Conservation (phyloP, 2,888 invertebrate genomes). For the Dermolepida albohirtum region DNA sequence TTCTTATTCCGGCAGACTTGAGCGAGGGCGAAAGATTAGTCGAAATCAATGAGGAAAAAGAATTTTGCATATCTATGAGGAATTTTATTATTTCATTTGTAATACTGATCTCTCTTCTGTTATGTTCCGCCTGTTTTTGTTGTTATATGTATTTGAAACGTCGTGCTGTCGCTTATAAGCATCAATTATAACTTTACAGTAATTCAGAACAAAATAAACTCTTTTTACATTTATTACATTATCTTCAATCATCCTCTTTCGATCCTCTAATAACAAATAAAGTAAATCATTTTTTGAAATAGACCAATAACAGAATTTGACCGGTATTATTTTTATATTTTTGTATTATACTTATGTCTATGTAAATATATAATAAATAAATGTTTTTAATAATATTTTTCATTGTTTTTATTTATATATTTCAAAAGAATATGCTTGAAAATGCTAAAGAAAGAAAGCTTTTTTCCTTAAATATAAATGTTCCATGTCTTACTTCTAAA, state of each 20-base stretch:
- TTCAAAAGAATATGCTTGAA: too few species aligned
- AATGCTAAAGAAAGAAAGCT: too few species aligned
- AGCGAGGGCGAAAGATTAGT: constrained; percentile 60
- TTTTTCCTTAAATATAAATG: too few species aligned
- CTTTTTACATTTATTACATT: constrained; percentile 4
- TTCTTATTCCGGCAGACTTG: constrained; percentile 78
- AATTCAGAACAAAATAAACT: not conserved
- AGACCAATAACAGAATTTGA: constrained; percentile 15
- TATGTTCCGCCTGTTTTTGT: constrained; percentile 69
- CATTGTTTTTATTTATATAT: not conserved
- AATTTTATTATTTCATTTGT: constrained; percentile 74
- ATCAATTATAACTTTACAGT: constrained; percentile 18
- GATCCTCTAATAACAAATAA: constrained; percentile 19
- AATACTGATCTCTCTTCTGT: constrained; percentile 71
- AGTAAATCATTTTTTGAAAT: constrained; percentile 33
- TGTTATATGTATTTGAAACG: constrained; percentile 62
- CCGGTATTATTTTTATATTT: constrained; percentile 37
- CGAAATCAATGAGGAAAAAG: constrained; percentile 61
- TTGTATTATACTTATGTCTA: constrained; percentile 36
- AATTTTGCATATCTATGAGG: constrained; percentile 73
- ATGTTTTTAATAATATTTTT: constrained; percentile 5
- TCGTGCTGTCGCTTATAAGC: constrained; percentile 24
- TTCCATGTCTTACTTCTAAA: too few species aligned
- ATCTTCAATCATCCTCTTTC: constrained; percentile 6
- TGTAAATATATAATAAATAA: constrained; percentile 38